phyloP scores from a whole-genome alignment of 1,140 invertebrate species.

The Potamilus streckersoni region DNA sequence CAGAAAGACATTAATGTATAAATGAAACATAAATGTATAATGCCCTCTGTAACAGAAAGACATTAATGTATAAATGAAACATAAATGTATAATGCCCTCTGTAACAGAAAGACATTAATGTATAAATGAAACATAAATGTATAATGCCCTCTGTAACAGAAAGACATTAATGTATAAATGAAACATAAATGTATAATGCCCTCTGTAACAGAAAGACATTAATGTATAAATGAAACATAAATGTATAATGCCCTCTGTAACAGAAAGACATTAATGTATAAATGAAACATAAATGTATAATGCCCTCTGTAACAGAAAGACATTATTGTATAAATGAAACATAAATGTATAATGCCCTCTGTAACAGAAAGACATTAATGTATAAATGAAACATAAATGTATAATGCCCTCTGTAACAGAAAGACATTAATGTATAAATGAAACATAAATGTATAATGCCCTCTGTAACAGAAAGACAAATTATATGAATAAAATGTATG shows the following conservation, averaged over 20 bases:
- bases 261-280: background rate
- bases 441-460: background rate
- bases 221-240: too few species aligned
- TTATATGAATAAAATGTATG: background rate
- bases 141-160: slow-evolving; percentile 29
- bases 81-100: slow-evolving; percentile 34
- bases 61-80: too few species aligned
- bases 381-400: too few species aligned
- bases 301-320: slow-evolving; percentile 29
- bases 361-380: slow-evolving; percentile 8
- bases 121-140: too few species aligned
- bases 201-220: slow-evolving; percentile 29
- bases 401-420: slow-evolving; percentile 29
- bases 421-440: background rate
- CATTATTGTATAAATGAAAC: too few species aligned
- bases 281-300: too few species aligned
- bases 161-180: too few species aligned
- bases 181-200: too few species aligned
- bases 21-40: too few species aligned
- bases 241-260: slow-evolving; percentile 34
- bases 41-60: slow-evolving; percentile 29
- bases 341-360: slow-evolving; percentile 34
- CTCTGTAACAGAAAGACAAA: slow-evolving; percentile 27
- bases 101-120: slow-evolving; percentile 8
- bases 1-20: background rate